Percentiles rank a stretch among this genome's conserved stretches.
phyloP scores from a whole-genome alignment of 2,888 invertebrate genomes.

The Sesamia inferens region DNA sequence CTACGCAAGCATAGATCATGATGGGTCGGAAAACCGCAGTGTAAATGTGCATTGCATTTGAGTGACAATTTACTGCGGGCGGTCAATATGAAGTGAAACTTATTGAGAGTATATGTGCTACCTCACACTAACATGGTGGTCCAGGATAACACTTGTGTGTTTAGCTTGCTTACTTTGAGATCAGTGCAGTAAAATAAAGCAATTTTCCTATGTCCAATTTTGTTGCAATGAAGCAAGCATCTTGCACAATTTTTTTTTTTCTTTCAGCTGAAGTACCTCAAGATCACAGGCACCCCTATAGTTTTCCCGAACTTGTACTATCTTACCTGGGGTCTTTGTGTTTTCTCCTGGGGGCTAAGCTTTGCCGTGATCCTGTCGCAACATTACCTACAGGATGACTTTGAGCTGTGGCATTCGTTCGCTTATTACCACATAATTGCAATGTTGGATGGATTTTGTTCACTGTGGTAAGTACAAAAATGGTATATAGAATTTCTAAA shows the following conservation, averaged over 20 bases:
- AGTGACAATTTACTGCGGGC: too few species aligned
- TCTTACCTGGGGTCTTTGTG: slow-evolving; percentile 91
- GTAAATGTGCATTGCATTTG: too few species aligned
- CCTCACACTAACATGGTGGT: too few species aligned
- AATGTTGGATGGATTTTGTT: slow-evolving; percentile 93
- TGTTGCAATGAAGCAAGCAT: background rate
- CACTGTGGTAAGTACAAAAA: slow-evolving; percentile 89
- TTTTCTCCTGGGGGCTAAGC: slow-evolving; percentile 92
- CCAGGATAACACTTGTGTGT: too few species aligned
- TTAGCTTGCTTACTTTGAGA: background rate
- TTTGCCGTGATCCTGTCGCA: slow-evolving; percentile 92
- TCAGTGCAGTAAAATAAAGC: background rate
- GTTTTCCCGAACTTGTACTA: slow-evolving; percentile 91
- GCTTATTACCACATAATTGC: slow-evolving; percentile 94
- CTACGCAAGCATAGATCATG: too few species aligned
- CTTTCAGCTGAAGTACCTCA: slow-evolving; percentile 89
- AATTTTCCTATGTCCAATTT: background rate
- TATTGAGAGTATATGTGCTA: too few species aligned
- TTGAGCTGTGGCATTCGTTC: slow-evolving; percentile 93
- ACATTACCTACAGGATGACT: slow-evolving; percentile 93
- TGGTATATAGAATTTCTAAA: too few species aligned
- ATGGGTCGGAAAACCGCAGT: too few species aligned
- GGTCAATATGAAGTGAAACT: too few species aligned
- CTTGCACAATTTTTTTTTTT: background rate
- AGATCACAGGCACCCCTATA: slow-evolving; percentile 91